Conservation (phyloP, 1,140 invertebrate species). For the Hypothenemus hampei region DNA sequence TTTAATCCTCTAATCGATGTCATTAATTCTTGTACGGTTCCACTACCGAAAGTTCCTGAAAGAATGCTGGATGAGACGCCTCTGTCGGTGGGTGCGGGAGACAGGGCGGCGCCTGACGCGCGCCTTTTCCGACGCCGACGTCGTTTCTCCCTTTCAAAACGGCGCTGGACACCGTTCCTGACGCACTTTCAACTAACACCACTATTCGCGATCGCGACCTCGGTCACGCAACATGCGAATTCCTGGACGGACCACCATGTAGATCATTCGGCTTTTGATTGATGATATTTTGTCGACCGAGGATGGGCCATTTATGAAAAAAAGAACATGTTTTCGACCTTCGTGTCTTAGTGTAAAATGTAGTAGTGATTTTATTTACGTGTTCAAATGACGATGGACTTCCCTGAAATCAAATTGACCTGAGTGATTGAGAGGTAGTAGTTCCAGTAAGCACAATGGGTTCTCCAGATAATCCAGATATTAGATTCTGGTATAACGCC, state of each 20-base stretch:
- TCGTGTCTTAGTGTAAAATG: no score
- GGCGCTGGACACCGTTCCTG: slow-evolving; percentile 15
- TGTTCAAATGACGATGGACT: no score
- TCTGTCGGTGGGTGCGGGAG: slow-evolving; percentile 27
- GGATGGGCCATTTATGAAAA: no score
- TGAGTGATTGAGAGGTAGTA: background rate
- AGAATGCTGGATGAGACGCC: slow-evolving; percentile 21
- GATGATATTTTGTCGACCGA: no score
- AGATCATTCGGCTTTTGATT: no score
- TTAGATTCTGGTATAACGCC: slow-evolving; percentile 30
- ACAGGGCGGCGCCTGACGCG: slow-evolving; percentile 32
- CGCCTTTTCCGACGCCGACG: slow-evolving; percentile 30
- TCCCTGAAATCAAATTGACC: no score
- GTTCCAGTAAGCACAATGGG: slow-evolving; percentile 10
- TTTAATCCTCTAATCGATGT: slow-evolving; percentile 11
- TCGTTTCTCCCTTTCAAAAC: slow-evolving; percentile 27
- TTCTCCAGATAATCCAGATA: slow-evolving; percentile 5
- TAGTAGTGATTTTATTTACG: no score
- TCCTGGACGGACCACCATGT: no score
- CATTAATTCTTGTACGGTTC: slow-evolving; percentile 14
- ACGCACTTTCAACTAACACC: slow-evolving; percentile 10
- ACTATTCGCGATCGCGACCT: slow-evolving; percentile 14
- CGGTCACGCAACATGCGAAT: slow-evolving; percentile 5
- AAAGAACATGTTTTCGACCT: no score
- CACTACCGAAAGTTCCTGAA: background rate